Evolutionary conservation across 2,113 vertebrate genomes (phyloP).

Genomic region (Mesocricetus auratus): DNA sequence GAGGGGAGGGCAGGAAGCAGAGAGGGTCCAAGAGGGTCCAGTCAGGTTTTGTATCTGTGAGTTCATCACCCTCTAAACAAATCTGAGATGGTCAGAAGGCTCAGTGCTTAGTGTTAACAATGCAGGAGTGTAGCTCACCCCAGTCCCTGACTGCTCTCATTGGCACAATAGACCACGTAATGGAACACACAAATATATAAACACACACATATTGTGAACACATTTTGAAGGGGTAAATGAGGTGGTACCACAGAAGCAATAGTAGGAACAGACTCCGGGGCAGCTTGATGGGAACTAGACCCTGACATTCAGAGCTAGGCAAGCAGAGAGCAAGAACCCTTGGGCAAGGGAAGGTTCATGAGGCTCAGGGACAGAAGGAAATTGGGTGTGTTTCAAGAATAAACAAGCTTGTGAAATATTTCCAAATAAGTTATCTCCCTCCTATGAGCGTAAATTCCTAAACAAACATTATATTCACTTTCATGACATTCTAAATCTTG

Average conservation of each 20-base stretch:
- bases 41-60: neutral
- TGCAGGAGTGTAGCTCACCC: accelerated
- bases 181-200: neutral
- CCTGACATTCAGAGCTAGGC: neutral
- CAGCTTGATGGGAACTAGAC: neutral
- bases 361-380: neutral
- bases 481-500: constrained; percentile 38
- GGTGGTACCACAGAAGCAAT: neutral
- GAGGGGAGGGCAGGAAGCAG: neutral
- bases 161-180: neutral
- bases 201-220: neutral
- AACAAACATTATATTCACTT: constrained; percentile 39
- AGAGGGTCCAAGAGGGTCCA: neutral
- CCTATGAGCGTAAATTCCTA: neutral
- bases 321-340: neutral
- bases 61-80: neutral
- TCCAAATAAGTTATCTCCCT: neutral
- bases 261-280: neutral
- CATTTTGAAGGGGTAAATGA: neutral
- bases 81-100: neutral
- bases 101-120: neutral
- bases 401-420: neutral
- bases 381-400: neutral
- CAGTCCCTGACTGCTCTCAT: neutral
- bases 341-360: neutral